Percentiles rank a stretch among this genome's conserved stretches.
Conservation (phyloP, 2,888 invertebrate genomes). For the Acleris literana region DNA sequence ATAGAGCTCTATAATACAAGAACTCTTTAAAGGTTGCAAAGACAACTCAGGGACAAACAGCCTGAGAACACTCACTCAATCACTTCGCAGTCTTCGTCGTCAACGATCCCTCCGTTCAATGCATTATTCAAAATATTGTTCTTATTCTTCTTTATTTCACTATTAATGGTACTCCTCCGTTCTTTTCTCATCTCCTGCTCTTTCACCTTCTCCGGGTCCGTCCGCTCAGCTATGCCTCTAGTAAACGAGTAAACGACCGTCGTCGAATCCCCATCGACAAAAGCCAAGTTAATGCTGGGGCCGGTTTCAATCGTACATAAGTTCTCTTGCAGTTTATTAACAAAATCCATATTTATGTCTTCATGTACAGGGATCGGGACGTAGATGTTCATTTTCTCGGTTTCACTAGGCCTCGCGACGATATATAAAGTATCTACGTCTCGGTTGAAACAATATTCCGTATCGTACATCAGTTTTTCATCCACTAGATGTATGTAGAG, state of each 20-base stretch:
- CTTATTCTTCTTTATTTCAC: constrained; percentile 65
- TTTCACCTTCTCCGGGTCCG: constrained; percentile 53
- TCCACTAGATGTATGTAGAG: constrained; percentile 75
- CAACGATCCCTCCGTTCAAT: constrained; percentile 69
- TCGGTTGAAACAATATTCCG: constrained; percentile 74
- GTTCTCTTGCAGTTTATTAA: constrained; percentile 71
- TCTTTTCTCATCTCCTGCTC: constrained; percentile 60
- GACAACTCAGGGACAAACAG: no score
- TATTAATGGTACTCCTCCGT: constrained; percentile 66
- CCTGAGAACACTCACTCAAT: constrained; percentile 48
- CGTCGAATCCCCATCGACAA: constrained; percentile 73
- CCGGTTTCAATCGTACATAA: constrained; percentile 75
- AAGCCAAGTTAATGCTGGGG: constrained; percentile 68
- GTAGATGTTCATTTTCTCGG: constrained; percentile 72
- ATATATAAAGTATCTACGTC: constrained; percentile 73
- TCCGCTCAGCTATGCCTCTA: constrained; percentile 62
- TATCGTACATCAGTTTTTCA: constrained; percentile 77
- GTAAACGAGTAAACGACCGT: constrained; percentile 76
- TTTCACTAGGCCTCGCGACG: constrained; percentile 67
- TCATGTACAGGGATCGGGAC: constrained; percentile 68
- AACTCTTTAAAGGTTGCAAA: no score
- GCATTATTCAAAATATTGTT: constrained; percentile 66
- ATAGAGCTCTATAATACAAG: no score
- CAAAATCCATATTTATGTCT: constrained; percentile 61
- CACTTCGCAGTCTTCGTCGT: constrained; percentile 68